Percentiles rank a stretch among this genome's conserved stretches.
These are phyloP conservation scores for Biston stratarius DNA, from an alignment of 2,888 invertebrate species.

Conservation along the genomic window DNA sequence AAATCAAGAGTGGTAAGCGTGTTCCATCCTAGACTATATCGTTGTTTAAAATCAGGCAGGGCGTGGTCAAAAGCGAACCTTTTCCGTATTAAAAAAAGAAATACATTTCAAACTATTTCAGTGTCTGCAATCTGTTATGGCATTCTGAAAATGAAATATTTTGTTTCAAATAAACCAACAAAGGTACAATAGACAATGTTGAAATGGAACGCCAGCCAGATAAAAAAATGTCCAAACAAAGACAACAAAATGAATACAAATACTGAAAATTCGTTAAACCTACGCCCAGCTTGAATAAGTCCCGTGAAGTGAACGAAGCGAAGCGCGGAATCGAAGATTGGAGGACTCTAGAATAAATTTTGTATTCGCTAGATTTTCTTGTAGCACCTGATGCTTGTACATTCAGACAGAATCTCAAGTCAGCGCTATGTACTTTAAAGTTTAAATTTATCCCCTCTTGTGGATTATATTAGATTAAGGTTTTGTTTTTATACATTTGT, in stretches of 20 bases:
- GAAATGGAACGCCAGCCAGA: background rate
- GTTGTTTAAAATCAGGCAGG: too few species aligned
- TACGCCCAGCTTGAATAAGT: constrained; percentile 27
- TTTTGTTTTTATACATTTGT: too few species aligned
- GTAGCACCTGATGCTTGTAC: constrained; percentile 43
- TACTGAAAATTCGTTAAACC: constrained; percentile 29
- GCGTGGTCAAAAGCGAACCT: too few species aligned
- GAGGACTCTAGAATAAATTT: constrained; percentile 40
- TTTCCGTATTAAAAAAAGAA: too few species aligned
- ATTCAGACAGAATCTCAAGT: constrained; percentile 17
- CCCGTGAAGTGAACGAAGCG: constrained; percentile 34
- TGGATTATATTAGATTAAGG: too few species aligned
- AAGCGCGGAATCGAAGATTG: constrained; percentile 36
- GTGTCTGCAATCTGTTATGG: too few species aligned
- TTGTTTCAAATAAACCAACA: too few species aligned
- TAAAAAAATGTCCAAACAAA: background rate
- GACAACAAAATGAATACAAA: constrained; percentile 22
- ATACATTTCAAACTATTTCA: too few species aligned
- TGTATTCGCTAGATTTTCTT: constrained; percentile 24
- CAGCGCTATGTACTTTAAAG: background rate
- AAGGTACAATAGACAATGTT: too few species aligned
- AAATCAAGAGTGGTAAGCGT: too few species aligned
- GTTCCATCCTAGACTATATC: too few species aligned
- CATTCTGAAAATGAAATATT: too few species aligned
- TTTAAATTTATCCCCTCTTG: background rate